Percentiles rank a stretch among this genome's conserved stretches.
These are phyloP conservation scores for Geococcyx californianus DNA, from an alignment of 2,113 vertebrate species.

Conservation along the genomic window DNA sequence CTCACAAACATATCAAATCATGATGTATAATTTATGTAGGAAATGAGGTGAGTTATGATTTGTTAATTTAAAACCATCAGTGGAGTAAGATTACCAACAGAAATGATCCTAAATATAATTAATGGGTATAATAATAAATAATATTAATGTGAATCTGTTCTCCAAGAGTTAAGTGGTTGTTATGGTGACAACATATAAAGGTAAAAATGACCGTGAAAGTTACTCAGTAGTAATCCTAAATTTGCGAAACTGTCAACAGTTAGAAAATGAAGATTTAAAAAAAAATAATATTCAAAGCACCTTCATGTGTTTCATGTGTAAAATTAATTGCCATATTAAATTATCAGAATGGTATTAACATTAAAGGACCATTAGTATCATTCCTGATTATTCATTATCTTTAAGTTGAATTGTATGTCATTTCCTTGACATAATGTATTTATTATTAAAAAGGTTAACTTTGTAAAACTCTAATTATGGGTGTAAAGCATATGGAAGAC, in stretches of 20 bases:
- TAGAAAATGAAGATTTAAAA: neutral
- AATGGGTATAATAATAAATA: constrained; percentile 4
- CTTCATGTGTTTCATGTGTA: constrained; percentile 11
- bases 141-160: neutral
- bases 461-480: neutral
- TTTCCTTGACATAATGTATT: neutral
- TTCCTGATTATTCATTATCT: constrained; percentile 45
- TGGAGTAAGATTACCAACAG: constrained; percentile 15
- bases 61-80: neutral
- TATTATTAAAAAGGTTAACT: constrained; percentile 5
- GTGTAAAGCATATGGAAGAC: neutral
- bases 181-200: neutral
- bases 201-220: neutral
- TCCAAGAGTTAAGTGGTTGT: neutral
- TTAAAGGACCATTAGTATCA: constrained; percentile 24
- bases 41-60: neutral
- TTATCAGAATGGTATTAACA: constrained; percentile 33
- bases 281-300: neutral
- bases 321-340: constrained; percentile 56
- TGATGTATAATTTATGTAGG: neutral
- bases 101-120: constrained; percentile 33
- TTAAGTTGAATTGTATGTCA: neutral
- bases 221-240: constrained; percentile 14
- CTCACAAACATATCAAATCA: neutral
- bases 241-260: constrained; percentile 21